Conservation (phyloP, 1,140 invertebrate species). For the Spodoptera frugiperda region DNA sequence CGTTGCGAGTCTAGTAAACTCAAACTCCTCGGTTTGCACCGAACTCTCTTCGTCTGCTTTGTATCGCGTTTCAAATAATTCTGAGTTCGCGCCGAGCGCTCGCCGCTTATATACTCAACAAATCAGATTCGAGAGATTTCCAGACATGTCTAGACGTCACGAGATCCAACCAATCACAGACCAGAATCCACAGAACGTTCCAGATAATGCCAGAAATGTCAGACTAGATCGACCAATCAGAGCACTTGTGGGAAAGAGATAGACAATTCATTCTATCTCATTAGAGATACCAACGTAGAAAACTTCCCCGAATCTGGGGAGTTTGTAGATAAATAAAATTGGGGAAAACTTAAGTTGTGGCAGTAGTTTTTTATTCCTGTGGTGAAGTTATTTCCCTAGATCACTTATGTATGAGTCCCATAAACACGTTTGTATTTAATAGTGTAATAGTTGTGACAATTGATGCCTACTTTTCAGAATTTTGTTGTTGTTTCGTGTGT, state of each 20-base stretch:
- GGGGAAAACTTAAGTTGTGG: too few relatives aligned
- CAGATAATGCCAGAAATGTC: slow-evolving; percentile 35
- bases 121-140: slow-evolving; percentile 66
- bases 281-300: background rate
- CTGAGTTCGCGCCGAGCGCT: slow-evolving; percentile 69
- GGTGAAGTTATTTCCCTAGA: too few relatives aligned
- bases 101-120: slow-evolving; percentile 68
- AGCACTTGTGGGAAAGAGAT: slow-evolving; percentile 43
- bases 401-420: too few relatives aligned
- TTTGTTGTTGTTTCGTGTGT: too few relatives aligned
- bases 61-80: slow-evolving; percentile 74
- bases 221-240: slow-evolving; percentile 57
- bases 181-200: slow-evolving; percentile 16
- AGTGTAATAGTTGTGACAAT: too few relatives aligned
- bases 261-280: background rate
- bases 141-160: slow-evolving; percentile 42
- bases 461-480: too few relatives aligned
- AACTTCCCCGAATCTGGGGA: background rate
- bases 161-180: slow-evolving; percentile 54
- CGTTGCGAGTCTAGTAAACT: slow-evolving; percentile 46
- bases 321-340: too few relatives aligned
- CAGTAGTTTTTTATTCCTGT: too few relatives aligned
- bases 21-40: slow-evolving; percentile 61
- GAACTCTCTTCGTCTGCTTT: slow-evolving; percentile 64
- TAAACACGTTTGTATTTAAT: too few relatives aligned